Base-by-base conservation (phyloP, 92 coral and sea anemone genomes). In the Phymanthus crucifer region DNA sequence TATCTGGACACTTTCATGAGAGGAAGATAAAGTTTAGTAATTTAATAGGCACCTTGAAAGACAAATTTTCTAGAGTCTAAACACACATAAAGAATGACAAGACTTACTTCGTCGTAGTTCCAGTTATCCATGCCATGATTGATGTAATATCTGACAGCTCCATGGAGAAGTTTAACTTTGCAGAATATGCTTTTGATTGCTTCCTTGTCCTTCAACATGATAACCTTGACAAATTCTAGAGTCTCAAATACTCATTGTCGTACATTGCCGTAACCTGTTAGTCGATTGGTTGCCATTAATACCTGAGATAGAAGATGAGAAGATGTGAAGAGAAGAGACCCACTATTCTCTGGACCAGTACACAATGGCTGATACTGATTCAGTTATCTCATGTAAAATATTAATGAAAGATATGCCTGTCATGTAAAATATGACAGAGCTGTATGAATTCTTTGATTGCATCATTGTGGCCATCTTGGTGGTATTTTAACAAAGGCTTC, bases 201-300 rank as follows among this genome's bases (percentile, higher is more conserved):
- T 52, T 46, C 65, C 33, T 74, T 38, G 17, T 75, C 64, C 33
- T 77, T 75, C 12, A 83, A 71, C 48, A 83, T 75, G 40, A 83
- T 78, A 18, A 37, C 77, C 71, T 71, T 76, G 23, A 83, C 87
- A 77, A 83, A 83, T 32, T 54, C 50, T 4, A 83, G 77, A 16
- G 87, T 83, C 38, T 83, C 87, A 83, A 83, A 83, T n/a, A 83
- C 78, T 40, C 87, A 77, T 16, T 47, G 83, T 32, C 78, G 83
- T 16, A 83, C 83, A 77, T 77, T 66, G 52, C 77, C 83, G 17
- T 76, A 70, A 9, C 57, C 64, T 34, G 87, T 68, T 12, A 83
- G 34, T 36, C 87, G 83, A 52, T 83, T 77, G 57, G 71, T 83
- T 18, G 83, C 87, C 57, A 58, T 32, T 43, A 83, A 77, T 17